Evolutionary conservation across 2,113 vertebrate genomes (phyloP), one percentile per base, ranked within the genome.

Genomic region (Pteronura brasiliensis): DNA sequence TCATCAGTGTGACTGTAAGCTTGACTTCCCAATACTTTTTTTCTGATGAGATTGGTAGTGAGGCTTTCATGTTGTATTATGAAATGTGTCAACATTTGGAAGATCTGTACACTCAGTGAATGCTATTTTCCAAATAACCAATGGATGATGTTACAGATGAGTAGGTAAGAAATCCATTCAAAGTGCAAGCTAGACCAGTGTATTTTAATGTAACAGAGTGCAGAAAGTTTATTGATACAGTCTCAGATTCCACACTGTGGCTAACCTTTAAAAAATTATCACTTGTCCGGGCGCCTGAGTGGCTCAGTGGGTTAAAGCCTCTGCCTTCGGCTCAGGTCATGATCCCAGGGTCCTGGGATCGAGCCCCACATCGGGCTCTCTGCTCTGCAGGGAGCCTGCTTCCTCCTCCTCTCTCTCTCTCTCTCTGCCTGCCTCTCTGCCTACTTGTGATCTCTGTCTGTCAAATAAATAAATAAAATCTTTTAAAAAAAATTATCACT

Each of bases 1-100:
- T 39, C 49, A n/a, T 63, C 65, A 47, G 17, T 88, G n/a, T 92
- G 31, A 71, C 55, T 90, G 17, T 39, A 23, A 88, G 27, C 36
- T 87, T 96, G 39, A 93, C 31, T 85, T 93, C 83, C 71, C 18
- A 47, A 17, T 84, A 86, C 65, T 81, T 92, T n/a, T 96, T 92
- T 76, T 31, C 95, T 85, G 61, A 65, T 91, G 71, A 95, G 25
- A 55, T 59, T 69, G 49, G 25, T 80, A 44, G 49, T 93, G 36
- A 83, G 49, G 20, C 59, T 81, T 69, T 90, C 27, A 65, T 92
- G 17, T 13, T 82, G 6, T 86, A 14, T 89, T 49, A 86, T 86
- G 84, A 96, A 83, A 72, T 82, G 5, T 83, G 81, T 86, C 59
- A 90, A n/a, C 55, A 57, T 74, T 49, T 25, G n/a, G 65, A 92